A percentile compares a stretch with the other conserved stretches of the same genome.
phyloP scores from a whole-genome alignment of 2,113 vertebrate genomes.

The Candoia aspera region DNA sequence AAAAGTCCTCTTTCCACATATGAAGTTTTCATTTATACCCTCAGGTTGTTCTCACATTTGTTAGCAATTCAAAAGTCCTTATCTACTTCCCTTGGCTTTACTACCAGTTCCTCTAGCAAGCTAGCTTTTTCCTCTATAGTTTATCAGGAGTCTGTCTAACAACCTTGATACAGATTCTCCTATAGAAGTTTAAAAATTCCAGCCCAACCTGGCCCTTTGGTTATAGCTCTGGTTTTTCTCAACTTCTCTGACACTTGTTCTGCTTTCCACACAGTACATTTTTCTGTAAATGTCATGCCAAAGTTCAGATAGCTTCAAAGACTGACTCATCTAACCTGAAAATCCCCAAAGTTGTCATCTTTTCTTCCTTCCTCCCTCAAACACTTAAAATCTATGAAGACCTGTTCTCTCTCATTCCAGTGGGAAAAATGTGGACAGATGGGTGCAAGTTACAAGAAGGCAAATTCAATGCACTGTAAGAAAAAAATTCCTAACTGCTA shows the following conservation, averaged over 20 bases:
- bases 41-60: no score
- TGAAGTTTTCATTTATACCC: no score
- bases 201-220: background rate
- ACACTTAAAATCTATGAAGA: background rate
- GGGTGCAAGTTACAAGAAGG: background rate
- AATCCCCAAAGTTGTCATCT: background rate
- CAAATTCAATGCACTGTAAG: background rate
- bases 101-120: no score
- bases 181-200: background rate
- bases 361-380: background rate
- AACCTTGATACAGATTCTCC: background rate
- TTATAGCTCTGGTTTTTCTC: background rate
- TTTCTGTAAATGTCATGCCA: background rate
- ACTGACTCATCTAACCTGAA: background rate
- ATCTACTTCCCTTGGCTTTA: no score
- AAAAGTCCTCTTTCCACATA: no score
- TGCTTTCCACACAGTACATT: background rate
- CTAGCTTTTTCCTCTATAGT: no score
- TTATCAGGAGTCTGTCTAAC: background rate
- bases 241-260: background rate
- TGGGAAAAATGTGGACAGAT: background rate
- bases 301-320: background rate
- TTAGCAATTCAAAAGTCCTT: no score
- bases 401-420: background rate
- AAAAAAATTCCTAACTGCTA: background rate